Evolutionary conservation across 2,113 vertebrate genomes (phyloP).

Genomic region (Willisornis vidua): DNA sequence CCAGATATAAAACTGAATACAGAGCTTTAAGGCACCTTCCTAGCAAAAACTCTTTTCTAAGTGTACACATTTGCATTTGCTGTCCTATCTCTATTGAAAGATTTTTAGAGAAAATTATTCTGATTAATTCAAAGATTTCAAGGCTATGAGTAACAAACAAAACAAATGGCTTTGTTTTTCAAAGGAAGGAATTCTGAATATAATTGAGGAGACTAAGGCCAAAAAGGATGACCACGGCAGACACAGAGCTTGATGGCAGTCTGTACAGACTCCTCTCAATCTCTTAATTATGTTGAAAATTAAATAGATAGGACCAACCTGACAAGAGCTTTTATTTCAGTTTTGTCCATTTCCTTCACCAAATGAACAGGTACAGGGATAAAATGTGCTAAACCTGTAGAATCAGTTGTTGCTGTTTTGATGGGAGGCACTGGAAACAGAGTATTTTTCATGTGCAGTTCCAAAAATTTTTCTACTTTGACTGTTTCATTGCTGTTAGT

Average conservation of each 20-base stretch:
- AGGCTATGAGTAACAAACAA: background rate
- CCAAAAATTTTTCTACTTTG: conserved; percentile 50
- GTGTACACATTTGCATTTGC: background rate
- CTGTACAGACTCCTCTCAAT: background rate
- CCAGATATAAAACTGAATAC: background rate
- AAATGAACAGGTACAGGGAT: conserved; percentile 62
- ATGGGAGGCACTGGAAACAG: conserved; percentile 57
- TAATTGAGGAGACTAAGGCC: background rate
- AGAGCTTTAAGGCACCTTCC: background rate
- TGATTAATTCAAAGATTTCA: background rate
- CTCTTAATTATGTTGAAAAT: background rate
- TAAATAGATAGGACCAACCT: conserved; percentile 49
- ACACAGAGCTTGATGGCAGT: background rate
- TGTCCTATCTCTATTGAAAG: background rate
- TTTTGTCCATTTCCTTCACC: conserved; percentile 34
- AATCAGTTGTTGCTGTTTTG: conserved; percentile 58
- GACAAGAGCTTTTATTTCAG: conserved; percentile 7
- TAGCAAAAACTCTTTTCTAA: background rate
- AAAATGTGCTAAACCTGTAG: background rate
- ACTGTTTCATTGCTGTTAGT: background rate
- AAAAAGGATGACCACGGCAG: background rate
- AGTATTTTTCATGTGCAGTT: conserved; percentile 78
- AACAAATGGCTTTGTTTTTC: background rate
- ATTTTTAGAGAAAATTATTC: background rate
- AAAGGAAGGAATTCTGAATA: background rate